Evolutionary conservation across 2,888 invertebrate species (phyloP), one percentile per base, ranked within the genome.

Genomic region (Sclerodermus sp.): DNA sequence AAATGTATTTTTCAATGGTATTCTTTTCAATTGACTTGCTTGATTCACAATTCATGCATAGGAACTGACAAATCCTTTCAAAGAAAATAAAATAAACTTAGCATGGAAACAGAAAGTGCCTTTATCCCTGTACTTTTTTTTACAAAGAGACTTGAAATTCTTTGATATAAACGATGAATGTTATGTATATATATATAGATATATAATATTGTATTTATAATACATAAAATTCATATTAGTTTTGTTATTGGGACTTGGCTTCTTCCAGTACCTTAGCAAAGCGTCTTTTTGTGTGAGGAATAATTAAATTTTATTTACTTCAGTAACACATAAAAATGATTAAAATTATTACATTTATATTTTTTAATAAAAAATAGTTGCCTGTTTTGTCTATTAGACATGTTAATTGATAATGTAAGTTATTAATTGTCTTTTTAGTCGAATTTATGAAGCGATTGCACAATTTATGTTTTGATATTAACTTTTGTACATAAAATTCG

Each of bases 91-190:
- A 49, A 55, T 58, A 58, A 61, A 53, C 39, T 38, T 47, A 55
- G 55, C 53, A 50, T 54, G 50, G 51, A 59, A 63, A 51, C 53
- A 51, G 59, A 64, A 59, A 54, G 47, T 53, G 58, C 42, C 55
- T 38, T 53, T 30, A 47, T 32, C 62, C 57, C 66, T 66, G 57
- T 66, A 67, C 60, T 8, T 68, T 58, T 63, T 55, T 60, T 59
- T 59, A 53, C 57, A 63, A 55, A 41, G 58, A 51, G 41, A 47
- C 49, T 43, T 43, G 53, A 47, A 56, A 51, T 51, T 50, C 39
- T 55, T 36, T 47, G 57, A 57, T 59, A 46, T 59, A 61, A 53
- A 59, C 40, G 61, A 56, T 56, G 54, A 61, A 48, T 50, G 42
- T 41, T 36, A 31, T 41, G 49, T 53, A 51, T 17, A 49, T 47